Base-by-base conservation (phyloP, 2,797 vertebrate species). In the Artibeus jamaicensis region DNA sequence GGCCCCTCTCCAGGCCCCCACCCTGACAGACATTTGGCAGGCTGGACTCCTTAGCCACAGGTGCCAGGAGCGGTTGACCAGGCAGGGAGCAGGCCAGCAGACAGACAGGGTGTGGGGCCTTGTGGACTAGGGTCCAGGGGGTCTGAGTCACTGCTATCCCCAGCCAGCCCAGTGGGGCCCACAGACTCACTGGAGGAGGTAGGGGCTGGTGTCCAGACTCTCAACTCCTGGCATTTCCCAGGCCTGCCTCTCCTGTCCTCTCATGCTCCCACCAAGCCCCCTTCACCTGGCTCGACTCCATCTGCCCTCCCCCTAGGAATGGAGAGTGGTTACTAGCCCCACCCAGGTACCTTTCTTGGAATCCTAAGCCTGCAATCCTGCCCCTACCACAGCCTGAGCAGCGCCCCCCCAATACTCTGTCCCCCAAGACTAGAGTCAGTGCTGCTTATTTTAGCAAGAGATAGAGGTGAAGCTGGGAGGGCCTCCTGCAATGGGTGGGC, bases 151-250 rank as follows among this genome's bases (percentile, higher is more conserved):
- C 37, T 11, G 6, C 74, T 34, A 9, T 83, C 16, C 46, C 50
- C n/a, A 37, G 70, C 93, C 85, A 95, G 94, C 76, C 46, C 18
- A 4, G 76, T 55, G 89, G 87, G 79, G 89, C 94, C 39, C 37
- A 46, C 55, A 91, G 73, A 18, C 48, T 46, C 57, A 7, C 67
- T n/a, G 42, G 9, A 24, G 46, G 3, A n/a, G 22, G n/a, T 32
- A 9, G 21, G 24, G 46, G 44, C 83, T 55, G 57, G 11, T 39
- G n/a, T 53, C 62, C 39, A 95, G 86, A 68, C 7, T 32, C 67
- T 62, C 55, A 22, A 62, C 37, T 32, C 26, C 29, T 11, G n/a
- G 32, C 29, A 4, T 59, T 34, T 77, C 39, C 39, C 8, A 65
- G 70, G 26, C 39, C 68, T 79, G 34, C 65, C 65, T 76, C 42